phyloP scores from a whole-genome alignment of 2,888 invertebrate species.

The Thera britannica region DNA sequence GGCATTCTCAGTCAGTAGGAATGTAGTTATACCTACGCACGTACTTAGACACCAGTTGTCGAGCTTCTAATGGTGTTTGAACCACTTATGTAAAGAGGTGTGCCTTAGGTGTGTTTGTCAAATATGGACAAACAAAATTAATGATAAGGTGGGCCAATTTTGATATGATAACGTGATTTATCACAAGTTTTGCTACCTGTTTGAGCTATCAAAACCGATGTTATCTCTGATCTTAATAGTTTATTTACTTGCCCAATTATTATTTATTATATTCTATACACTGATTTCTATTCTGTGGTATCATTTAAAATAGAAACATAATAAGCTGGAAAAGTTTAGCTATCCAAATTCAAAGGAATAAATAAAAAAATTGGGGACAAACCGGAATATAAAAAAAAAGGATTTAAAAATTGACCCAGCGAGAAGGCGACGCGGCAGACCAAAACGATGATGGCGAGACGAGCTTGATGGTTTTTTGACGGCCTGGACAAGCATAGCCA shows the following conservation, averaged over 20 bases:
- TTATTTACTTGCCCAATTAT: neutral
- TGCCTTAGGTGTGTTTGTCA: constrained; percentile 14
- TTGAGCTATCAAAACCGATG: constrained; percentile 4
- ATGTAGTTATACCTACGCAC: neutral
- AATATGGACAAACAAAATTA: constrained; percentile 27
- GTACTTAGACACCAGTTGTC: neutral
- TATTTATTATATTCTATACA: neutral
- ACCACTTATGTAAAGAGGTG: neutral
- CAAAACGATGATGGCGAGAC: no score
- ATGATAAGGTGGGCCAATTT: constrained; percentile 32
- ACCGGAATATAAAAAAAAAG: no score
- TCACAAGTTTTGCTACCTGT: constrained; percentile 17
- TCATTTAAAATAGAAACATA: no score
- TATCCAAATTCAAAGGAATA: no score
- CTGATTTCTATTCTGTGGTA: no score
- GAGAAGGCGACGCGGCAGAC: no score
- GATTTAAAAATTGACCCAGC: no score
- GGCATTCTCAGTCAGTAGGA: neutral
- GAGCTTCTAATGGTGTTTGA: neutral
- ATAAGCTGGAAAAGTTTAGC: no score
- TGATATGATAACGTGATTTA: constrained; percentile 21
- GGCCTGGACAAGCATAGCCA: no score
- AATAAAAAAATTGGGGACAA: no score
- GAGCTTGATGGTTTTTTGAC: no score
- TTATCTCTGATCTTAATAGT: constrained; percentile 1